phyloP scores from a whole-genome alignment of 2,113 vertebrate genomes.

The Erpornis zantholeuca region DNA sequence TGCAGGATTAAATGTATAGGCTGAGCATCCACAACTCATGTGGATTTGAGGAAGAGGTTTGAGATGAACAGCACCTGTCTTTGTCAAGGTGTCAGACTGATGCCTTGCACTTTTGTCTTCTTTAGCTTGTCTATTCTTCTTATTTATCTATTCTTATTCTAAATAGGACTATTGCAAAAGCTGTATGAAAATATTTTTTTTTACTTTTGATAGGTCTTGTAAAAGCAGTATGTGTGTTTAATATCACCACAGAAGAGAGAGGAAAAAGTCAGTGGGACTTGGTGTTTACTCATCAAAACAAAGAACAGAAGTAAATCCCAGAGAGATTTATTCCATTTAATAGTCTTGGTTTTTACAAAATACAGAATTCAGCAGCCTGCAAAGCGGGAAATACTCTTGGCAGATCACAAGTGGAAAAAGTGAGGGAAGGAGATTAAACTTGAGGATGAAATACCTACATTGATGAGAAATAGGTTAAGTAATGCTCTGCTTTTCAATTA shows the following conservation, averaged over 20 bases:
- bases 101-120: background rate
- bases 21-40: background rate
- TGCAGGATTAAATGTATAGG: background rate
- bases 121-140: background rate
- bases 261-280: background rate
- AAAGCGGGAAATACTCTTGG: background rate
- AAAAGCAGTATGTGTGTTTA: background rate
- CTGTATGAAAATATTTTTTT: background rate
- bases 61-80: background rate
- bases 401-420: background rate
- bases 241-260: background rate
- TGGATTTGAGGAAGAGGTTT: background rate
- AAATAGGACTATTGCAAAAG: background rate
- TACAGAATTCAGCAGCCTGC: background rate
- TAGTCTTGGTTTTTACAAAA: background rate
- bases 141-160: background rate
- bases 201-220: background rate
- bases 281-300: background rate
- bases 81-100: background rate
- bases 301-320: background rate
- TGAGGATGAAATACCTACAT: slow-evolving; percentile 1
- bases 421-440: background rate
- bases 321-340: background rate
- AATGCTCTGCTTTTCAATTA: slow-evolving; percentile 20
- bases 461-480: slow-evolving; percentile 3